A percentile compares a stretch with the other conserved stretches of the same genome.
These are phyloP conservation scores for Rhopalosiphum nymphaeae DNA, from an alignment of 2,888 invertebrate species.

Conservation along the genomic window DNA sequence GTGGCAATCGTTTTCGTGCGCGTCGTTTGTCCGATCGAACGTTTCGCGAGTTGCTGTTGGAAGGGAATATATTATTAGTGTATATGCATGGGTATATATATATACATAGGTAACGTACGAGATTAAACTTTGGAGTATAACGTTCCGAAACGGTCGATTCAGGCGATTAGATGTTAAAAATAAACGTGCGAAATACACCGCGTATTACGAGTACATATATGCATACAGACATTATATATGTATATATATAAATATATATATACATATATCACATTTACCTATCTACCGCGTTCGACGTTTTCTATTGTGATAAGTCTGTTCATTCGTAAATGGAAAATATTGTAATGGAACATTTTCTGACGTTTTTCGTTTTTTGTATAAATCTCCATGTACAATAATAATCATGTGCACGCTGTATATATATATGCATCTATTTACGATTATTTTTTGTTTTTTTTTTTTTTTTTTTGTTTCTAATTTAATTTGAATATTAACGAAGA, in stretches of 20 bases:
- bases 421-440: neutral
- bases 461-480: slow-evolving; percentile 21
- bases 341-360: neutral
- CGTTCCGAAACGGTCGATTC: slow-evolving; percentile 47
- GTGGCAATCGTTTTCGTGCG: neutral
- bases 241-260: neutral
- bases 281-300: neutral
- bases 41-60: neutral
- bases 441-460: too few relatives aligned
- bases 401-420: neutral
- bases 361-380: neutral
- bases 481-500: slow-evolving; percentile 28
- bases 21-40: neutral
- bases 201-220: neutral
- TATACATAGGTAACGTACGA: neutral
- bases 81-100: neutral
- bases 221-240: neutral
- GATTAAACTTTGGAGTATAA: slow-evolving; percentile 51
- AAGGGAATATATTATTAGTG: slow-evolving; percentile 42
- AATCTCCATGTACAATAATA: neutral
- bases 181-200: slow-evolving; percentile 39
- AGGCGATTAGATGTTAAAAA: slow-evolving; percentile 49
- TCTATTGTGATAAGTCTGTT: neutral
- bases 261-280: neutral
- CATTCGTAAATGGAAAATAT: neutral